Conservation (phyloP, 2,888 invertebrate genomes). For the Epiblema foenella region DNA sequence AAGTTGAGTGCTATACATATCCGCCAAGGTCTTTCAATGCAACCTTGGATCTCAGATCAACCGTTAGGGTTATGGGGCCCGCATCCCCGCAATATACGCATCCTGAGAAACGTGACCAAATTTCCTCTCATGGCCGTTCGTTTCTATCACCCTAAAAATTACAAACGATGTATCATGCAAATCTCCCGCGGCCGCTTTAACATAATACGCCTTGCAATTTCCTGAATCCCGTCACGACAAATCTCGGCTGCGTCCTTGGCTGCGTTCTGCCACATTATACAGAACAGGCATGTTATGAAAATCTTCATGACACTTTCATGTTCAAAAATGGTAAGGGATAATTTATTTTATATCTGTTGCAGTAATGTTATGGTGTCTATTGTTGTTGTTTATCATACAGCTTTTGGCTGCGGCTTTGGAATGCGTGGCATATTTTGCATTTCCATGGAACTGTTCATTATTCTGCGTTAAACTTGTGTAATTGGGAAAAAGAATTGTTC, state of each 20-base stretch:
- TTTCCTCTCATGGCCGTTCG: slow-evolving; percentile 27
- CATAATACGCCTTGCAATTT: slow-evolving; percentile 43
- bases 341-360: slow-evolving; percentile 2
- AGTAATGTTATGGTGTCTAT: neutral
- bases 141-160: slow-evolving; percentile 42
- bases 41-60: slow-evolving; percentile 27
- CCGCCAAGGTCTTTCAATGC: slow-evolving; percentile 12
- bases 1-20: slow-evolving; percentile 1
- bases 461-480: neutral
- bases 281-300: slow-evolving; percentile 23
- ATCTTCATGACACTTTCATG: slow-evolving; percentile 18
- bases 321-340: slow-evolving; percentile 14
- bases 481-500: no score
- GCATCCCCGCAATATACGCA: slow-evolving; percentile 13
- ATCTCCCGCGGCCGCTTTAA: slow-evolving; percentile 37
- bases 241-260: slow-evolving; percentile 42
- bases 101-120: slow-evolving; percentile 36
- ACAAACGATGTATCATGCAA: slow-evolving; percentile 45
- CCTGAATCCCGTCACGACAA: slow-evolving; percentile 33
- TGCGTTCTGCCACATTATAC: slow-evolving; percentile 32
- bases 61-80: slow-evolving; percentile 9
- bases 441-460: neutral
- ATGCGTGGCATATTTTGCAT: neutral
- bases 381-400: neutral
- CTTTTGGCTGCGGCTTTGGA: no score